These are phyloP conservation scores for Drosophila nr. perissopoda DNA, from an alignment of 2,888 invertebrate genomes.

Conservation along the genomic window DNA sequence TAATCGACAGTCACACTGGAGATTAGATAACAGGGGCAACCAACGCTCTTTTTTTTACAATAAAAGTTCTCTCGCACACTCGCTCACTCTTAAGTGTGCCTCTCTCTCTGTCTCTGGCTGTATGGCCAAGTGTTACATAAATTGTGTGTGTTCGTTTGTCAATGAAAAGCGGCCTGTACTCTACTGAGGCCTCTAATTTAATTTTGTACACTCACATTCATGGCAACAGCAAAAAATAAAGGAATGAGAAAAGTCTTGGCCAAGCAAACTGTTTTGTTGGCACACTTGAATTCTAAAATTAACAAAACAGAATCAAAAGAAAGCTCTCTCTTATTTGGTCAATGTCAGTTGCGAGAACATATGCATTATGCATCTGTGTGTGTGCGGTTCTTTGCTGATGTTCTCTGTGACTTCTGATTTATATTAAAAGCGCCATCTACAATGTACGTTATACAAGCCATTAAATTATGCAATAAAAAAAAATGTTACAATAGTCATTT, in stretches of 20 bases:
- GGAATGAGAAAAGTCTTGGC: slow-evolving; percentile 11
- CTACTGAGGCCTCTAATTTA: slow-evolving; percentile 50
- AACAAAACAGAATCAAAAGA: slow-evolving; percentile 33
- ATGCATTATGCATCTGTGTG: neutral
- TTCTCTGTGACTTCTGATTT: slow-evolving; percentile 25
- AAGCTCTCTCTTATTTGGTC: slow-evolving; percentile 37
- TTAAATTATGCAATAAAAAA: slow-evolving; percentile 46
- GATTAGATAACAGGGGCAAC: slow-evolving; percentile 66
- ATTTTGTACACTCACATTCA: slow-evolving; percentile 36
- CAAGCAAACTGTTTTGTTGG: slow-evolving; percentile 4
- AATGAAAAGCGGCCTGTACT: slow-evolving; percentile 51
- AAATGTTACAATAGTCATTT: neutral
- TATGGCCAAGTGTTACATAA: slow-evolving; percentile 63
- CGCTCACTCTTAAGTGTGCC: slow-evolving; percentile 2
- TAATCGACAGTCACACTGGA: slow-evolving; percentile 23
- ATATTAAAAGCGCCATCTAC: slow-evolving; percentile 35
- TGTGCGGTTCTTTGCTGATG: slow-evolving; percentile 25
- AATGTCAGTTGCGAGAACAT: slow-evolving; percentile 43
- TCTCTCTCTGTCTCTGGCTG: slow-evolving; percentile 10
- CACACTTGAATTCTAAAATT: slow-evolving; percentile 66
- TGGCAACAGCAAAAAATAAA: slow-evolving; percentile 10
- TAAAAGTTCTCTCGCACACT: slow-evolving; percentile 22
- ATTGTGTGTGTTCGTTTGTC: slow-evolving; percentile 28
- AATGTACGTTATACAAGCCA: slow-evolving; percentile 46
- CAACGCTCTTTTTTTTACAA: slow-evolving; percentile 22